Evolutionary conservation across 2,888 invertebrate species (phyloP).

Genomic region (Boloria selene): DNA sequence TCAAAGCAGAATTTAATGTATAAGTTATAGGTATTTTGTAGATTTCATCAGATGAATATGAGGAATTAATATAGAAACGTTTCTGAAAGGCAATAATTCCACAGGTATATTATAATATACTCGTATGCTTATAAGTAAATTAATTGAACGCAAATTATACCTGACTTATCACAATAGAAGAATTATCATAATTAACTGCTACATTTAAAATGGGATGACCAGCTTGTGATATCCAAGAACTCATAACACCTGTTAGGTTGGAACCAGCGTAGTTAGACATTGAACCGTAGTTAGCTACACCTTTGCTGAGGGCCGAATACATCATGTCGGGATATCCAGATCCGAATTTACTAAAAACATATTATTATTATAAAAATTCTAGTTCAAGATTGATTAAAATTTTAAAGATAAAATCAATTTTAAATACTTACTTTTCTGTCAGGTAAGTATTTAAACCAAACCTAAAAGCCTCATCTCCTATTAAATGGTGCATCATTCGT

Average conservation of each 20-base stretch:
- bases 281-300: constrained; percentile 53
- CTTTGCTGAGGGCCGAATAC: constrained; percentile 68
- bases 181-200: constrained; percentile 58
- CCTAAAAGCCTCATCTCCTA: constrained; percentile 63
- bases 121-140: constrained; percentile 67
- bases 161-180: constrained; percentile 59
- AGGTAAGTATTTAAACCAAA: constrained; percentile 64
- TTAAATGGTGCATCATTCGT: constrained; percentile 74
- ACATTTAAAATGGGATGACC: constrained; percentile 69
- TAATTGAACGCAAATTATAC: constrained; percentile 45
- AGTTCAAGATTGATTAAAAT: not conserved
- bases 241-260: constrained; percentile 59
- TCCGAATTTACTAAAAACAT: constrained; percentile 56
- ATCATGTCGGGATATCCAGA: constrained; percentile 77
- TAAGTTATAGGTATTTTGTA: constrained; percentile 75
- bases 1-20: constrained; percentile 53
- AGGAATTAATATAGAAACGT: constrained; percentile 63
- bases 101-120: too few species aligned
- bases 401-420: not conserved
- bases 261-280: constrained; percentile 54
- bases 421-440: constrained; percentile 68
- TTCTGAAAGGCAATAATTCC: constrained; percentile 52
- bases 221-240: constrained; percentile 67
- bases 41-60: constrained; percentile 56
- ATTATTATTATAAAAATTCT: not conserved